Evolutionary conservation across 2,888 invertebrate genomes (phyloP).

Genomic region (Dione vanillae): DNA sequence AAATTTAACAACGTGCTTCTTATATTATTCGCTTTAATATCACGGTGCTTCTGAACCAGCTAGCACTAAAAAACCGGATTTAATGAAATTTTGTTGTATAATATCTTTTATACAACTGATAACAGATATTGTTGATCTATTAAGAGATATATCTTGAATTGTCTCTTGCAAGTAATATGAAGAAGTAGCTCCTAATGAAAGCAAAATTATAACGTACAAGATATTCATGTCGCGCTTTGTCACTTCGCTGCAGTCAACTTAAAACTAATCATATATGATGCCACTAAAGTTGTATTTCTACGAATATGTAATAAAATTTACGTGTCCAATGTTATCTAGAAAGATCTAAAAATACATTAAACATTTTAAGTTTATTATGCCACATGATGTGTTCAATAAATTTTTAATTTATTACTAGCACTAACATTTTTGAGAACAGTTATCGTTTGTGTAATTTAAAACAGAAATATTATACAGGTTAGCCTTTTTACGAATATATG

Average conservation of each 20-base stretch:
- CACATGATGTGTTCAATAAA: conserved; percentile 17
- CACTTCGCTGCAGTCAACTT: conserved; percentile 2
- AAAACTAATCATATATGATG: conserved; percentile 18
- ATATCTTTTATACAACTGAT: conserved; percentile 61
- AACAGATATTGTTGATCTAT: conserved; percentile 62
- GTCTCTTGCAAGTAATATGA: conserved; percentile 12
- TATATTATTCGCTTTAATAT: conserved; percentile 56
- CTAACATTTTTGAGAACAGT: not conserved
- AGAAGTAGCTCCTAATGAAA: conserved; percentile 2
- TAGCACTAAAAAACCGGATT: conserved; percentile 63
- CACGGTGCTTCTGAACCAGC: conserved; percentile 59
- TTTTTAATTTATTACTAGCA: not conserved
- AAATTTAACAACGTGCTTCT: conserved; percentile 56
- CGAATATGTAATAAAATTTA: conserved; percentile 20
- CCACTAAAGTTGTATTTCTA: conserved; percentile 5
- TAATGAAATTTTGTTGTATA: conserved; percentile 58
- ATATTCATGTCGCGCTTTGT: conserved; percentile 11
- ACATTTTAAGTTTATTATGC: conserved; percentile 16
- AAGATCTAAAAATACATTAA: conserved; percentile 24
- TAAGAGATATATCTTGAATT: conserved; percentile 53
- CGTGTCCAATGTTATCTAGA: conserved; percentile 29
- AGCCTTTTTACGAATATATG: too few relatives aligned
- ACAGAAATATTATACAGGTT: not conserved
- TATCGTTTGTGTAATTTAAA: not conserved
- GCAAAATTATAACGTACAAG: conserved; percentile 16